Evolutionary conservation across 2,797 vertebrate genomes (phyloP).

Genomic region (Platalea minor): DNA sequence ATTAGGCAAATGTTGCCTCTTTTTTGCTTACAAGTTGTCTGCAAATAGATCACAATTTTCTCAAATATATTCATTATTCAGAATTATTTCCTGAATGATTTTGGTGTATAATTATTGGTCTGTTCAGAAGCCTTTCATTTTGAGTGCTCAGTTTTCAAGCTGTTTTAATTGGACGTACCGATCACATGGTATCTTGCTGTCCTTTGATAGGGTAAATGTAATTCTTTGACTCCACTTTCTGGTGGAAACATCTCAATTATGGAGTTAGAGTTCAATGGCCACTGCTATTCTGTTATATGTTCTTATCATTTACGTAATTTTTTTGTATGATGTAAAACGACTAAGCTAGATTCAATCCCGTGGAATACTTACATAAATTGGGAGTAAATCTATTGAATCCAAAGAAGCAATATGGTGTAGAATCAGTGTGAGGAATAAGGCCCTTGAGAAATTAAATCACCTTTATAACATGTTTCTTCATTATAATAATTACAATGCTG

Average conservation of each 20-base stretch:
- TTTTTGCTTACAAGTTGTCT: conserved; percentile 53
- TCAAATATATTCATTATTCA: conserved; percentile 59
- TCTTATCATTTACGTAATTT: not conserved
- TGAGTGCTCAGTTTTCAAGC: conserved; percentile 25
- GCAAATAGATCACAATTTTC: conserved; percentile 64
- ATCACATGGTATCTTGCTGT: not conserved
- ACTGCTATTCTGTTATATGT: not conserved
- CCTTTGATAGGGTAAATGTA: not conserved
- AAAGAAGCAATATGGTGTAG: not conserved
- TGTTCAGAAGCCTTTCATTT: conserved; percentile 51
- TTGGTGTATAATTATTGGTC: conserved; percentile 53
- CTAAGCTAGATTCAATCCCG: not conserved
- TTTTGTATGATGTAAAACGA: not conserved
- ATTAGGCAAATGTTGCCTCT: conserved; percentile 46
- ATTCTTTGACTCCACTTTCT: not conserved
- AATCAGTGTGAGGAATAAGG: not conserved
- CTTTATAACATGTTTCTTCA: not conserved
- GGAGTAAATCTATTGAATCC: not conserved
- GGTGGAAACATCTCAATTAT: not conserved
- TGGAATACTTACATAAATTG: not conserved
- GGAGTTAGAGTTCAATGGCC: not conserved
- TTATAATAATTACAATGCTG: not conserved
- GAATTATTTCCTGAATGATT: conserved; percentile 65
- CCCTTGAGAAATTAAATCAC: not conserved
- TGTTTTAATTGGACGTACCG: not conserved